A percentile compares a stretch with the other conserved stretches of the same genome.
These are phyloP conservation scores for Coenobita brevimanus DNA, from an alignment of 1,140 invertebrate species.

Conservation along the genomic window DNA sequence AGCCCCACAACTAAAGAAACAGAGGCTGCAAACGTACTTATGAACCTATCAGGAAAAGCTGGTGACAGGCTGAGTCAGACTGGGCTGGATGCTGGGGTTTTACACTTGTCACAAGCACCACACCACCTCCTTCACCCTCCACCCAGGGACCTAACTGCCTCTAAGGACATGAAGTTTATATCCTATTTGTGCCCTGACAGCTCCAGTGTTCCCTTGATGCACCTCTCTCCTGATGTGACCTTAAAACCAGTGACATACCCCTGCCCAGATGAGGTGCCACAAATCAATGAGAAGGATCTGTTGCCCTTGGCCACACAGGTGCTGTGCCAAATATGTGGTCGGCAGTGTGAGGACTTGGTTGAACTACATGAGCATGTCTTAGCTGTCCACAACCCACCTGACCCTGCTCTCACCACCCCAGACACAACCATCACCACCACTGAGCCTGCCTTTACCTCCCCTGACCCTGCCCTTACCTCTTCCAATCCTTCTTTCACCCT, in stretches of 20 bases:
- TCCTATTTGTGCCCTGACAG: neutral
- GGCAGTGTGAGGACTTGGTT: slow-evolving; percentile 57
- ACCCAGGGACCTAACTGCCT: too few species aligned
- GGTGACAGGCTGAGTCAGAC: slow-evolving; percentile 34
- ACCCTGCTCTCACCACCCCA: neutral
- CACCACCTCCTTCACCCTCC: neutral
- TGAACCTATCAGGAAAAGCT: slow-evolving; percentile 59
- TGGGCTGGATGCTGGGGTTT: neutral
- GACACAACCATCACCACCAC: too few species aligned
- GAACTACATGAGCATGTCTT: slow-evolving; percentile 63
- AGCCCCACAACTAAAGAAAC: slow-evolving; percentile 58
- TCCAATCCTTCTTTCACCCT: too few species aligned
- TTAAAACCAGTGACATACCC: neutral
- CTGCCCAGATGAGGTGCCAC: slow-evolving; percentile 50
- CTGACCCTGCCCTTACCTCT: too few species aligned
- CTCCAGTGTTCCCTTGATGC: neutral
- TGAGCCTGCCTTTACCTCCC: too few species aligned
- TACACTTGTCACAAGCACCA: neutral
- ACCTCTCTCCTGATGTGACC: slow-evolving; percentile 9
- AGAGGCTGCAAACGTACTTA: slow-evolving; percentile 61
- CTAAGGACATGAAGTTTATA: neutral
- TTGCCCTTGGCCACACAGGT: slow-evolving; percentile 54
- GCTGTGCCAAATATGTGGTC: slow-evolving; percentile 49
- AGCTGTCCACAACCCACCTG: slow-evolving; percentile 38
- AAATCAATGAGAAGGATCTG: slow-evolving; percentile 60